Evolutionary conservation across 2,113 vertebrate genomes (phyloP), one percentile per base, ranked within the genome.

Genomic region (Cyprinodon variegatus): DNA sequence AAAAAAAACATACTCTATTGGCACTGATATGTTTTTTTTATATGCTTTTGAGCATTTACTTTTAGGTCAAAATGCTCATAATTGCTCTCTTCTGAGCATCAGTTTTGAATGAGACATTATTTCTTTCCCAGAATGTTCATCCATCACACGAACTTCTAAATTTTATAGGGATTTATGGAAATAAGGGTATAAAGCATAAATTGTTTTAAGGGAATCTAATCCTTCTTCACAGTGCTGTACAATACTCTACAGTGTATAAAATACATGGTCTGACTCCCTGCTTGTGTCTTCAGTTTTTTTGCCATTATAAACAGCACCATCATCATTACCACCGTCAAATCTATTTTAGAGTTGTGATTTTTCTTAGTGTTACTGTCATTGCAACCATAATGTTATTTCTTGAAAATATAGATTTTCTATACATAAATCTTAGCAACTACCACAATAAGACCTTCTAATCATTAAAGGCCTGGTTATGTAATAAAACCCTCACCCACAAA

Each of bases 291-390:
- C 61, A 78, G 81, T 73, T 76, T 83, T 70, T 83, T 85, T 69
- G 45, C 81, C 68, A 57, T 76, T 77, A 63, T 86, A 80, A 74
- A 62, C 76, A 83, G 67, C 43, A 69, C 12, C 38, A 38, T 40
- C 1, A 17, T 40, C 38, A 39, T 40, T 39, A 38, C 37, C 10
- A n/a, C 22, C 76, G 70, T 81, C 68, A 77, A 82, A 53, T 76
- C 14, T 61, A 46, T 62, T 63, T 83, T 79, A 81, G 59, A 77
- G 65, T 86, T 71, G 68, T 81, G 84, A 48, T 76, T 87, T 83
- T 81, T 83, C 85, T 86, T 88, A 11, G 37, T 79, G 65, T 82
- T 78, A 85, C 85, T 61, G 75, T 87, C 88, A 87, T 91, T 83
- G 90, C 73, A 61, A 81, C 39, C 60, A 74, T 68, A 73, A 77